These are phyloP conservation scores for Thaumetopoea pityocampa DNA, from an alignment of 1,140 invertebrate genomes.

Conservation along the genomic window DNA sequence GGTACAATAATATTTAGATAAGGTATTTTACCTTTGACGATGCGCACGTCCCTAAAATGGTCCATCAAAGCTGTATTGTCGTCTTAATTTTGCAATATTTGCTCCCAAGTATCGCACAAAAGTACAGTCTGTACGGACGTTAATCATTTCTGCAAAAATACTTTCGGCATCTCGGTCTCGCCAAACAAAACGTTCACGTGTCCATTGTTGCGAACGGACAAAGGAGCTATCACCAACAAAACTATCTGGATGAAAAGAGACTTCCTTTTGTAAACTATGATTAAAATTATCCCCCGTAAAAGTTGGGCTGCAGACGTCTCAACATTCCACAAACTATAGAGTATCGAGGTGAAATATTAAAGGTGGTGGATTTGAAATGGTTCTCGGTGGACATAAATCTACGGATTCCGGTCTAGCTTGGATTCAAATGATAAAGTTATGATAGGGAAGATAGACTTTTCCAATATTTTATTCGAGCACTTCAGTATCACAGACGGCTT, in stretches of 20 bases:
- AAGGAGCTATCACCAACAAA: constrained; percentile 12
- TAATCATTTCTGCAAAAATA: constrained; percentile 17
- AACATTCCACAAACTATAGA: not conserved
- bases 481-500: too few relatives aligned
- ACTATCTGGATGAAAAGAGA: constrained; percentile 13
- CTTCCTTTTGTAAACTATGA: constrained; percentile 9
- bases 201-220: constrained; percentile 11
- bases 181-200: constrained; percentile 1
- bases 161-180: constrained; percentile 9
- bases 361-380: not conserved
- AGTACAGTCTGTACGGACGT: constrained; percentile 9
- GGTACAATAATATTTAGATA: too few relatives aligned
- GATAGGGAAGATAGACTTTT: too few relatives aligned
- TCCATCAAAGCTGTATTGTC: too few relatives aligned
- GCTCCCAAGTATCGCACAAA: constrained; percentile 3
- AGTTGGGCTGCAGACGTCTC: not conserved
- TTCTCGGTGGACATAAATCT: too few relatives aligned
- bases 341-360: not conserved
- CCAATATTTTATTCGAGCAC: too few relatives aligned
- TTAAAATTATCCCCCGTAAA: constrained; percentile 10
- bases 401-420: too few relatives aligned
- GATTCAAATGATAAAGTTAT: too few relatives aligned
- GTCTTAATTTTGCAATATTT: too few relatives aligned
- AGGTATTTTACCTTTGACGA: too few relatives aligned
- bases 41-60: too few relatives aligned